These are phyloP conservation scores for Gastrophryne carolinensis DNA, from an alignment of 2,797 vertebrate species.

Conservation along the genomic window DNA sequence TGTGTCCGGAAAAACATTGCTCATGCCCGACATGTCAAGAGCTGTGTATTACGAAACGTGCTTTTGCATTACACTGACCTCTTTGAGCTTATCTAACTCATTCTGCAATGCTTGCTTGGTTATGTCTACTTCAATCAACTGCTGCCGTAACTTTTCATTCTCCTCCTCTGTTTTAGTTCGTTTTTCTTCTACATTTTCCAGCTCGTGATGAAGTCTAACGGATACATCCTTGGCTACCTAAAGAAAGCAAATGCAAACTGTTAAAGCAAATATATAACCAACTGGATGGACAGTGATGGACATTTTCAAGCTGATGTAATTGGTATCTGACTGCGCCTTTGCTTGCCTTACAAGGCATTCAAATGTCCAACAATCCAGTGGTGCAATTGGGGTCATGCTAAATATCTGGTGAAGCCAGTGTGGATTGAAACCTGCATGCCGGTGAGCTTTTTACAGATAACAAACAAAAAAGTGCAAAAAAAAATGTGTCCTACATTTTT, in stretches of 20 bases:
- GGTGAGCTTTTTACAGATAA: no score
- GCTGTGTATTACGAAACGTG: neutral
- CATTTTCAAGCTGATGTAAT: no score
- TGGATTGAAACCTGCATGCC: no score
- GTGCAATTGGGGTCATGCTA: no score
- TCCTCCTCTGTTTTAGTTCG: constrained; percentile 93
- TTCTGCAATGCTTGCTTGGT: constrained; percentile 94
- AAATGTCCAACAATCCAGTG: no score
- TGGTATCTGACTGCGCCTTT: no score
- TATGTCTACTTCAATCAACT: constrained; percentile 94
- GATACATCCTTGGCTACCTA: constrained; percentile 98
- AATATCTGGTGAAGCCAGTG: no score
- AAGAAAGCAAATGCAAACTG: constrained; percentile 38
- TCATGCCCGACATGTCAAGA: neutral
- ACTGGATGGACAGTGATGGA: no score
- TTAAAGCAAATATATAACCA: no score
- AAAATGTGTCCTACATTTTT: no score
- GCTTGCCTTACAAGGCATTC: no score
- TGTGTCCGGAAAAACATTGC: neutral
- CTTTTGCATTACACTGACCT: constrained; percentile 72
- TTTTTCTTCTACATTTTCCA: constrained; percentile 98
- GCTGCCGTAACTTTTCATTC: constrained; percentile 92
- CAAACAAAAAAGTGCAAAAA: no score
- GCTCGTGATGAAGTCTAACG: constrained; percentile 92
- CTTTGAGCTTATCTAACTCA: constrained; percentile 92